phyloP scores from a whole-genome alignment of 2,113 vertebrate species.

The Dolichallabes microphthalmus region DNA sequence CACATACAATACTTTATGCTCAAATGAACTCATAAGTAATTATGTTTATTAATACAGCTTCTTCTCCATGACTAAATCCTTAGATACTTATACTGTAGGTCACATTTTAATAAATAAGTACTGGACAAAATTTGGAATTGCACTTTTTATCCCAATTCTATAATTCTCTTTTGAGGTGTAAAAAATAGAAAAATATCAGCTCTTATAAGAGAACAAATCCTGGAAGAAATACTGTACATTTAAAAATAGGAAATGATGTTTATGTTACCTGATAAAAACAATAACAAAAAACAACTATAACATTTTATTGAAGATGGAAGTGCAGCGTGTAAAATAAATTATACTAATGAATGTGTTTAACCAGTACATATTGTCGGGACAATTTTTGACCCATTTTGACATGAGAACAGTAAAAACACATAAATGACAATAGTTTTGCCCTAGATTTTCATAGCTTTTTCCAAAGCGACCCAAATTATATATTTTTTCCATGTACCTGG shows the following conservation, averaged over 20 bases:
- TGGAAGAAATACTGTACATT: neutral
- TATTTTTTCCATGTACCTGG: no score
- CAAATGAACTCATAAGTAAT: slow-evolving; percentile 21
- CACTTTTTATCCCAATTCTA: neutral
- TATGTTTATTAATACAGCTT: slow-evolving; percentile 38
- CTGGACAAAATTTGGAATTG: neutral
- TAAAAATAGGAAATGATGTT: neutral
- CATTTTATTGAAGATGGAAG: neutral
- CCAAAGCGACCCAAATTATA: no score
- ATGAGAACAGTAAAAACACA: no score
- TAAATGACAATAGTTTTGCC: no score
- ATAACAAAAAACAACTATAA: neutral
- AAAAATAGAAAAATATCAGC: neutral
- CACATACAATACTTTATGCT: slow-evolving; percentile 33
- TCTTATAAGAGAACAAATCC: neutral
- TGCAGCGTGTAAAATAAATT: slow-evolving; percentile 6
- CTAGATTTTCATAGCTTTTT: no score
- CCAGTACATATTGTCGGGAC: no score
- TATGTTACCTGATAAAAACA: neutral
- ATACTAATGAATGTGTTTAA: neutral
- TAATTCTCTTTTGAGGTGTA: neutral
- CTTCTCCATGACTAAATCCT: slow-evolving; percentile 15
- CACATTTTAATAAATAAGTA: slow-evolving; percentile 29
- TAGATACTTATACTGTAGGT: slow-evolving; percentile 9
- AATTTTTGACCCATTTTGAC: no score